Conservation (phyloP, 2,797 vertebrate genomes). For the Sebastes trivittatus region DNA sequence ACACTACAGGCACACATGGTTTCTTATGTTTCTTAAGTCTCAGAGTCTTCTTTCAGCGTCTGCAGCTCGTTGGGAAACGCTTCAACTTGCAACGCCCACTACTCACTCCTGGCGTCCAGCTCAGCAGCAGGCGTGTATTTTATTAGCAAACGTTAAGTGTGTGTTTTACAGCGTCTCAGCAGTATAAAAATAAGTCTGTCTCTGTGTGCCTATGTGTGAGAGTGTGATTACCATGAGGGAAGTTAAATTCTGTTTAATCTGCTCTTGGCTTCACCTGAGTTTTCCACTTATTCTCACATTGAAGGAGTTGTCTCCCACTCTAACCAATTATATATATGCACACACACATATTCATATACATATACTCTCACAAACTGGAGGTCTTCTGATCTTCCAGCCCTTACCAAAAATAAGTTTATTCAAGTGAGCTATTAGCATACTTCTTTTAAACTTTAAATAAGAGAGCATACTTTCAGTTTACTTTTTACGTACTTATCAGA, state of each 20-base stretch:
- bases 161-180: constrained; percentile 54
- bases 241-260: constrained; percentile 45
- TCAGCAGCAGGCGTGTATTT: constrained; percentile 54
- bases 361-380: neutral
- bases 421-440: too few relatives aligned
- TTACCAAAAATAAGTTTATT: too few relatives aligned
- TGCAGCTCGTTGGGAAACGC: constrained; percentile 39
- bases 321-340: neutral
- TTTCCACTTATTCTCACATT: constrained; percentile 47
- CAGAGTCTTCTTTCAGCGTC: constrained; percentile 17
- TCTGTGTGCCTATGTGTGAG: constrained; percentile 13
- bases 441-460: too few relatives aligned
- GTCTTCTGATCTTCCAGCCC: neutral
- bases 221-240: constrained; percentile 1
- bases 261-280: constrained; percentile 51
- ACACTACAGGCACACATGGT: constrained; percentile 14
- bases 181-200: constrained; percentile 37
- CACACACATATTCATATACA: neutral
- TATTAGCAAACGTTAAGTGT: constrained; percentile 55
- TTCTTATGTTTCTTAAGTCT: constrained; percentile 34
- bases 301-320: constrained; percentile 9
- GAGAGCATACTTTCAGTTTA: too few relatives aligned
- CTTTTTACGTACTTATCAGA: too few relatives aligned
- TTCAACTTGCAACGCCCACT: constrained; percentile 18
- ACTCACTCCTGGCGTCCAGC: constrained; percentile 38